Conservation (phyloP, 1,140 invertebrate genomes). For the Caenorhabditis elegans region WBcel235 BX284606.5:3989001-3989500, state of each 20-base stretch:
- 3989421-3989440: too few species aligned
- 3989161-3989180: constrained; percentile 22
- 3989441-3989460: too few species aligned
- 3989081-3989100: too few species aligned
- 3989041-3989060: neutral
- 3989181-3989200: too few species aligned
- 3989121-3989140: neutral
- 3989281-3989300: neutral
- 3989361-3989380: neutral
- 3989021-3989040: neutral
- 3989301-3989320: too few species aligned
- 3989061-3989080: too few species aligned
- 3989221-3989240: too few species aligned
- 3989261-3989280: neutral
- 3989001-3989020: neutral
- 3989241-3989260: neutral
- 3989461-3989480: too few species aligned
- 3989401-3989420: neutral
- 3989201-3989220: neutral
- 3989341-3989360: neutral
- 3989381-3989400: neutral
- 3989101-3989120: constrained; percentile 12
- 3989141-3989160: constrained; percentile 13
- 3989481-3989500: too few species aligned
- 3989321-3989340: neutral